Percentiles rank a stretch among this genome's conserved stretches.
phyloP scores from a whole-genome alignment of 2,888 invertebrate genomes.

The Terebella lapidaria region DNA sequence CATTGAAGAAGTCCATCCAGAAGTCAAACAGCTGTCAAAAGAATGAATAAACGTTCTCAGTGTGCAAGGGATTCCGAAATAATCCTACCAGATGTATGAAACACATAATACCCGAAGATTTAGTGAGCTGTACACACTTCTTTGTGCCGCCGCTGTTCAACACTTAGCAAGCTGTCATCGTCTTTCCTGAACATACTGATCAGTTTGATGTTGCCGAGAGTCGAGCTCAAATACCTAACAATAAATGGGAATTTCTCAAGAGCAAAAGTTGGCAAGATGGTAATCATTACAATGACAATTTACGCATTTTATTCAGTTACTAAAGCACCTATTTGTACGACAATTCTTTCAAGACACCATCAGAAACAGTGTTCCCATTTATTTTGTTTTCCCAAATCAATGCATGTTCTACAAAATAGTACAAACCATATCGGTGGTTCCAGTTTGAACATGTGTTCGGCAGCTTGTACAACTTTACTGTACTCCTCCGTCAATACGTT shows the following conservation, averaged over 20 bases:
- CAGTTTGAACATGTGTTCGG: slow-evolving; percentile 62
- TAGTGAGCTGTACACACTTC: slow-evolving; percentile 14
- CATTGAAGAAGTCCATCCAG: slow-evolving; percentile 98
- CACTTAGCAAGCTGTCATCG: slow-evolving; percentile 5
- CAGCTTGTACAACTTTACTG: slow-evolving; percentile 92
- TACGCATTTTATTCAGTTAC: too few species aligned
- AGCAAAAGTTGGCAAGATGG: too few species aligned
- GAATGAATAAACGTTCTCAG: background rate
- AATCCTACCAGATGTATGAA: too few species aligned
- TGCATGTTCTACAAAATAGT: too few species aligned
- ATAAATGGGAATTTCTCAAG: too few species aligned
- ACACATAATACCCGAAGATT: too few species aligned
- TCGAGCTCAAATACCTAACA: slow-evolving; percentile 72
- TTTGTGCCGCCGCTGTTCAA: slow-evolving; percentile 16
- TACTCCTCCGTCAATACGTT: slow-evolving; percentile 96
- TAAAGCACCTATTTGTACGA: too few species aligned
- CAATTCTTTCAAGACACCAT: too few species aligned
- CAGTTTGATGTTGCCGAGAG: slow-evolving; percentile 72
- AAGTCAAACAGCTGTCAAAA: slow-evolving; percentile 75
- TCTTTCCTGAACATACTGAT: slow-evolving; percentile 63
- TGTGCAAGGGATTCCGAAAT: too few species aligned
- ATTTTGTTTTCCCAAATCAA: too few species aligned
- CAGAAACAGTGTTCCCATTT: too few species aligned
- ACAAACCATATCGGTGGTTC: slow-evolving; percentile 58
- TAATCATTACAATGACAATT: too few species aligned